Evolutionary conservation across 2,113 vertebrate species (phyloP), one percentile per base, ranked within the genome.

Genomic region (Strix aluco): DNA sequence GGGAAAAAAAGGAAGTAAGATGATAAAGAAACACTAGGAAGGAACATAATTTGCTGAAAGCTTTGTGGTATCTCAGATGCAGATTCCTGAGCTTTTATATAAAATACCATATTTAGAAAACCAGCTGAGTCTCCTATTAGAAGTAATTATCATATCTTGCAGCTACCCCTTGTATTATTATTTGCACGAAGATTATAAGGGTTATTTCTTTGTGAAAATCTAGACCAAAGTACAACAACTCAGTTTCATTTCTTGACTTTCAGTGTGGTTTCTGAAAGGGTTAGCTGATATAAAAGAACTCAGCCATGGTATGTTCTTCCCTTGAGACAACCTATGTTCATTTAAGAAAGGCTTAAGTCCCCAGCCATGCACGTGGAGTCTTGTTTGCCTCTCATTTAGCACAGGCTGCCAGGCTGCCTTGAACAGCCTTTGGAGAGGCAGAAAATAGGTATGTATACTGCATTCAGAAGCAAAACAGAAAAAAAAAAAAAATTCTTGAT

Each of bases 41-140:
- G 44, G 20, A 27, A 65, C 25, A 29, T 32, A 17, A 54, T 69
- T 81, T 92, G 26, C 49, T 65, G 30, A 85, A 81, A 81, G 34
- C 38, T 67, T 81, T 1, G 0, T 72, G 59, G 7, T 54, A n/a
- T 72, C 25, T 58, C 47, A 63, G 44, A 15, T 0, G 2, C 22
- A 58, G 27, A 59, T 85, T 93, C 58, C 47, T 88, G 63, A 85
- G 38, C 18, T 63, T 5, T 0, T 16, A 38, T 38, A 30, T 72
- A 58, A 87, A 94, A 84, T 19, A 5, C 11, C 18, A 17, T 9
- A 40, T 52, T 85, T 65, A 40, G 70, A 73, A 91, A 88, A 54
- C 10, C 27, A 73, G 13, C 13, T 46, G 22, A 75, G 40, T 21
- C 26, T 94, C 62, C 14, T 62, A 27, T 70, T 61, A 71, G 54